Conservation (phyloP, 2,113 vertebrate species). For the Sula dactylatra region DNA sequence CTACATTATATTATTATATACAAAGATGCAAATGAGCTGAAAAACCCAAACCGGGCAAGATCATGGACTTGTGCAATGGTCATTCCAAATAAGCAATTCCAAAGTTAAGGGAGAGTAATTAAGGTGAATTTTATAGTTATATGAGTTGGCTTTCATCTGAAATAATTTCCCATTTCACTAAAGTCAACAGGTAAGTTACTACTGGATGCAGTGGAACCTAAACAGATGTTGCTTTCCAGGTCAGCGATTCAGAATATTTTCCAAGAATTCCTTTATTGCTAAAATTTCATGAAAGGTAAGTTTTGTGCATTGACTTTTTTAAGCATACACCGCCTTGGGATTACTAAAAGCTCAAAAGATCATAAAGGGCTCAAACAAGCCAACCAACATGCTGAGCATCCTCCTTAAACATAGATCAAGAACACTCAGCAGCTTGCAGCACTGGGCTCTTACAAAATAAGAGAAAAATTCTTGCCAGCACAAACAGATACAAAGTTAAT, state of each 20-base stretch:
- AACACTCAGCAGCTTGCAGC: not conserved
- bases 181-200: not conserved
- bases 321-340: not conserved
- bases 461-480: not conserved
- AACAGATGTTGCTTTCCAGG: not conserved
- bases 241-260: not conserved
- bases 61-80: not conserved
- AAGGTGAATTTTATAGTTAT: not conserved
- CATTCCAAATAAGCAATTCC: not conserved
- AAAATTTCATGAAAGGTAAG: not conserved
- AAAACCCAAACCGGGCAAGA: not conserved
- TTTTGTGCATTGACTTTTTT: not conserved
- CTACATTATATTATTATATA: not conserved
- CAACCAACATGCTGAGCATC: not conserved
- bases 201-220: not conserved
- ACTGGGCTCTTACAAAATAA: not conserved
- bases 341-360: not conserved
- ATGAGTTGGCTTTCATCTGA: not conserved
- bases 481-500: not conserved
- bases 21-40: not conserved
- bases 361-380: not conserved
- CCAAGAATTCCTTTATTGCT: not conserved
- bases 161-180: not conserved
- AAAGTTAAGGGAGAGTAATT: not conserved
- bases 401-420: fast-evolving